phyloP scores from a whole-genome alignment of 2,888 invertebrate species.

The Catocala nupta region DNA sequence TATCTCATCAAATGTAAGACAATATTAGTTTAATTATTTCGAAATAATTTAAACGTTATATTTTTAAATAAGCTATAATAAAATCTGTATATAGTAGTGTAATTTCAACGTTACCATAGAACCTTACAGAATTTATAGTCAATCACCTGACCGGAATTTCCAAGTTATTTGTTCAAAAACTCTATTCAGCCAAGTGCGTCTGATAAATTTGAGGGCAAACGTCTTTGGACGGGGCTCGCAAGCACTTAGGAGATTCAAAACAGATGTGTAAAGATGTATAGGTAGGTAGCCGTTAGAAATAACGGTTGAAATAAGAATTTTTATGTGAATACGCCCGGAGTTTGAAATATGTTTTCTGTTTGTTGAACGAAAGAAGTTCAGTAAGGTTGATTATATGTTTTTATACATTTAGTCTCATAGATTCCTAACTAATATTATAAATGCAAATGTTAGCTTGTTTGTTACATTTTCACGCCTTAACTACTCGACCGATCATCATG shows the following conservation, averaged over 20 bases:
- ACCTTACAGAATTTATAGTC: background rate
- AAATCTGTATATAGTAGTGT: too few species aligned
- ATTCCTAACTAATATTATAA: too few species aligned
- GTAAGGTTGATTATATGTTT: too few species aligned
- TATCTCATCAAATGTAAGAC: too few species aligned
- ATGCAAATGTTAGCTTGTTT: too few species aligned
- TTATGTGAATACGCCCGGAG: background rate
- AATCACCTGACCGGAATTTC: slow-evolving; percentile 13
- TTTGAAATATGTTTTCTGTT: background rate
- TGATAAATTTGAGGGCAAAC: slow-evolving; percentile 29
- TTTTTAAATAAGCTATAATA: too few species aligned
- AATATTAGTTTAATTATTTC: too few species aligned
- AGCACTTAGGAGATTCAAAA: slow-evolving; percentile 25
- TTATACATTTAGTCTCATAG: too few species aligned
- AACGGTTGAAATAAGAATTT: background rate
- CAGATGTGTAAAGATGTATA: slow-evolving; percentile 22
- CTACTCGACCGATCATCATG: too few species aligned
- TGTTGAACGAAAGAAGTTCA: too few species aligned
- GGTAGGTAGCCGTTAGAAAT: background rate
- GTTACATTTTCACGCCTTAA: too few species aligned
- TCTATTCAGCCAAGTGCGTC: slow-evolving; percentile 18
- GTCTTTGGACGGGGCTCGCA: slow-evolving; percentile 14
- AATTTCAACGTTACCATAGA: background rate
- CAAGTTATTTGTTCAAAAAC: slow-evolving; percentile 35
- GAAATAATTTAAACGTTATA: too few species aligned